Evolutionary conservation across 2,888 invertebrate genomes (phyloP), one percentile per base, ranked within the genome.

Genomic region (Plebejus anna): DNA sequence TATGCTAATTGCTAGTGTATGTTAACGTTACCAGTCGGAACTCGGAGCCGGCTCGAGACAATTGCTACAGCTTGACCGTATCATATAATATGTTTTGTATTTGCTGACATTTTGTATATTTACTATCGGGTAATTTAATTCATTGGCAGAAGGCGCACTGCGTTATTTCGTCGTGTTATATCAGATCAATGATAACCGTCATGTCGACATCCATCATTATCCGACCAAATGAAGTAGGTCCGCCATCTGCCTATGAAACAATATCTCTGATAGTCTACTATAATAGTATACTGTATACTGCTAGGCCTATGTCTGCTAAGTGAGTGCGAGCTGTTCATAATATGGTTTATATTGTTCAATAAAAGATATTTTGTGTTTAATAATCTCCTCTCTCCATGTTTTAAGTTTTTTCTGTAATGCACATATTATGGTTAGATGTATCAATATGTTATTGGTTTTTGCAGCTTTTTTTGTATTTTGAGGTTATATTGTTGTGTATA

Each of bases 261-360:
- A 55, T 55, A 13, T 16, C 16, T 55, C 55, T 4, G 55, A 55
- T 55, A 55, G 47, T n/a, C 28, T 72, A 47, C 42, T 72, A 5
- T 71, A 71, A 71, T 71, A 71, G 42, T 11, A 1, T 71, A 71
- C 38, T 38, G 71, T 38, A 28, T 72, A 72, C 71, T 5, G 28
- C 72, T 72, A 72, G 72, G 47, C 72, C 72, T 66, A 66, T 6
- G 32, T 66, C 66, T 66, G 66, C 66, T 66, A 66, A 66, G 66
- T 66, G 28, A 11, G 66, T 5, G 66, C 66, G 66, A 32, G 66
- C 28, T 66, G 66, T 66, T 66, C 66, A 9, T 66, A 28, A 66
- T 66, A 22, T 59, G 22, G 22, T 59, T 59, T 7, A 22, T 59
- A 66, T 0, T 66, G 28, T 11, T 66, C 28, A 66, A 11, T 11